A percentile compares a stretch with the other conserved stretches of the same genome.
Evolutionary conservation across 2,113 vertebrate species (phyloP).

Genomic region (Xiphophorus couchianus): DNA sequence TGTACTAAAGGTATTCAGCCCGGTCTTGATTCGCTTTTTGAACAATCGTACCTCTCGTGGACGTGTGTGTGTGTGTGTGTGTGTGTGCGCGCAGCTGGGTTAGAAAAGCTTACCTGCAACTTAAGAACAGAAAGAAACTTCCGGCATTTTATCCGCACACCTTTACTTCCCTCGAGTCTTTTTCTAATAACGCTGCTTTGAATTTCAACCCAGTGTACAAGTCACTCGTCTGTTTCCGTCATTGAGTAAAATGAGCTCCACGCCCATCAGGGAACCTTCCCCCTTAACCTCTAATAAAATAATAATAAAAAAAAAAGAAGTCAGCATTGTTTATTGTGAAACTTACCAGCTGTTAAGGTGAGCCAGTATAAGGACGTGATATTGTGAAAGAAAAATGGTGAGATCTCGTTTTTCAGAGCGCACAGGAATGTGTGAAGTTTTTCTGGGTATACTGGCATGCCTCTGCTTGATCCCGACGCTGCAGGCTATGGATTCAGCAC

Average conservation of each 20-base stretch:
- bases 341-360: background rate
- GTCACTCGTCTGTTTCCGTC: slow-evolving; percentile 38
- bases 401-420: background rate
- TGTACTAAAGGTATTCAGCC: background rate
- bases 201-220: background rate
- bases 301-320: background rate
- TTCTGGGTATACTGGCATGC: slow-evolving; percentile 30
- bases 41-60: background rate
- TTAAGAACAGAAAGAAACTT: background rate
- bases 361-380: background rate
- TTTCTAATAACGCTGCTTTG: background rate
- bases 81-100: background rate
- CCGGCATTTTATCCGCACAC: background rate
- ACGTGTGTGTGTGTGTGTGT: background rate
- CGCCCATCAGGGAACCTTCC: slow-evolving; percentile 43
- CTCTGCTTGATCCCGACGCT: slow-evolving; percentile 57
- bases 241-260: slow-evolving; percentile 18
- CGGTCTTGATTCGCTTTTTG: background rate
- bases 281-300: background rate
- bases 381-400: background rate
- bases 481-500: slow-evolving; percentile 36
- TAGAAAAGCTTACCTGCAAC: slow-evolving; percentile 29
- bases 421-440: slow-evolving; percentile 17
- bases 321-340: background rate
- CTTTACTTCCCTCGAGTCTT: background rate